These are phyloP conservation scores for Dromaius novaehollandiae DNA, from an alignment of 2,113 vertebrate species.

Conservation along the genomic window DNA sequence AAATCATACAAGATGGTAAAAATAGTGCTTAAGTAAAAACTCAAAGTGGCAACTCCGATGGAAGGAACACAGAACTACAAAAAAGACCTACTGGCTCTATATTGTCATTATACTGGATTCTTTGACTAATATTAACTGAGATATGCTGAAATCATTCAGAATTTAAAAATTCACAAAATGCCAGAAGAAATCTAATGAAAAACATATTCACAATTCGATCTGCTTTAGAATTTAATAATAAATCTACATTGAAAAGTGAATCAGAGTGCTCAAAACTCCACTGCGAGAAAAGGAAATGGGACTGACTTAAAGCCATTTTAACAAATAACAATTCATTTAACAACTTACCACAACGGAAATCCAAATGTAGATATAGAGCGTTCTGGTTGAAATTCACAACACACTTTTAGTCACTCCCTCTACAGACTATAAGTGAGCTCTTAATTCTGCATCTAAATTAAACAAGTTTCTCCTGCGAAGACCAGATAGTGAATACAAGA, in stretches of 20 bases:
- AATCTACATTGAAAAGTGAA: conserved; percentile 20
- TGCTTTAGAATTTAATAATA: conserved; percentile 6
- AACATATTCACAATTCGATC: neutral
- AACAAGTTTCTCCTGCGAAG: neutral
- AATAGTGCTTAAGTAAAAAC: neutral
- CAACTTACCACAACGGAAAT: conserved; percentile 53
- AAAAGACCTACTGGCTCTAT: neutral
- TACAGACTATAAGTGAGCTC: conserved; percentile 5
- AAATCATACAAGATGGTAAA: neutral
- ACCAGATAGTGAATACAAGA: neutral
- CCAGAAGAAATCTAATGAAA: conserved; percentile 12
- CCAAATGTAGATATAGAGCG: neutral
- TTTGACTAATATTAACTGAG: neutral
- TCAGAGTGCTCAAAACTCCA: conserved; percentile 16
- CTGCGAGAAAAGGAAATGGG: conserved; percentile 11
- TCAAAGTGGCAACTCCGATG: neutral
- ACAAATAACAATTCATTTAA: conserved; percentile 63
- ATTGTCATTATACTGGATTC: neutral
- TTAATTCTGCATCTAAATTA: conserved; percentile 43
- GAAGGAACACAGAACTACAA: neutral
- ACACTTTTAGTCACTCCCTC: conserved; percentile 15
- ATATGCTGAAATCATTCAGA: neutral
- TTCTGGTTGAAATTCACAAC: conserved; percentile 8
- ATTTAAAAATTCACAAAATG: conserved; percentile 19
- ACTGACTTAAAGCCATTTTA: conserved; percentile 17